Conservation (phyloP, 2,888 invertebrate species). For the Eupsilia transversa region DNA sequence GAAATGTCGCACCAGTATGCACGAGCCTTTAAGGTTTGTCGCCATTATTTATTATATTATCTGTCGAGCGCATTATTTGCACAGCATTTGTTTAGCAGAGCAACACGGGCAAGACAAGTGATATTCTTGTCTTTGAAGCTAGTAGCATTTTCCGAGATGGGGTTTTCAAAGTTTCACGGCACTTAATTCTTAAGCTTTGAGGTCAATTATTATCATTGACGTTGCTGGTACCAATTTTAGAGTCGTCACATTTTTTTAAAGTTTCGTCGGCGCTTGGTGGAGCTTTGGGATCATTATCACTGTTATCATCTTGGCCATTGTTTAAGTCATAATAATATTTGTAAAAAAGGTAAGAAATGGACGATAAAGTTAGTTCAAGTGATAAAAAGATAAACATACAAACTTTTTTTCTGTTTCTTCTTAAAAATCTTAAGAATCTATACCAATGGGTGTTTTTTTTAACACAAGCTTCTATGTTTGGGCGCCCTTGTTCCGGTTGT, state of each 20-base stretch:
- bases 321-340: constrained; percentile 3
- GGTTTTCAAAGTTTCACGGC: not conserved
- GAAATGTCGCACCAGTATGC: too few relatives aligned
- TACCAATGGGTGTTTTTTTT: not conserved
- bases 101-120: not conserved
- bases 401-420: not conserved
- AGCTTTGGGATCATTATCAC: too few relatives aligned
- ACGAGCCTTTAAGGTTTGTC: not conserved
- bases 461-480: not conserved
- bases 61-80: not conserved
- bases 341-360: constrained; percentile 14
- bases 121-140: not conserved
- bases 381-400: not conserved
- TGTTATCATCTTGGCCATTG: not conserved
- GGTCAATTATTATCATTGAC: not conserved
- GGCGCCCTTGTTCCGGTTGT: not conserved
- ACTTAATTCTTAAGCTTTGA: not conserved
- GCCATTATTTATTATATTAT: not conserved
- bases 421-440: not conserved
- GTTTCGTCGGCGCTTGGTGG: not conserved
- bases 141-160: not conserved
- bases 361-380: not conserved
- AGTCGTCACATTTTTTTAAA: not conserved
- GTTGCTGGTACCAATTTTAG: not conserved
- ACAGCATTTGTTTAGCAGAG: not conserved